Conservation (phyloP, 2,113 vertebrate species). For the Nanger granti region DNA sequence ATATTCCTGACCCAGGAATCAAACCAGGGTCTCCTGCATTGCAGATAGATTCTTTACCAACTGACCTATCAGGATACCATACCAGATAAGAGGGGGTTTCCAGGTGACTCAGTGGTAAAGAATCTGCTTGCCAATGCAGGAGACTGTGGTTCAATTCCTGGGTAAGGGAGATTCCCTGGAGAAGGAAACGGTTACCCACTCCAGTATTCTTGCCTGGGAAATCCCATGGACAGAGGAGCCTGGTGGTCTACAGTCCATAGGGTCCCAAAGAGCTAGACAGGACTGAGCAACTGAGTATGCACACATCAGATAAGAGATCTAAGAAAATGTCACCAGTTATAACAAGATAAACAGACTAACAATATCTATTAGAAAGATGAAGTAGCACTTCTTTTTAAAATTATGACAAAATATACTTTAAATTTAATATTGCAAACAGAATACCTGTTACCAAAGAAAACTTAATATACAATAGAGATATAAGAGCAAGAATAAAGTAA, state of each 20-base stretch:
- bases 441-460: constrained; percentile 34
- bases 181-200: background rate
- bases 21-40: background rate
- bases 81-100: background rate
- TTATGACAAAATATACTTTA: constrained; percentile 35
- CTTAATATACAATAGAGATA: constrained; percentile 19
- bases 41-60: background rate
- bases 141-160: background rate
- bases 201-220: background rate
- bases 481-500: constrained; percentile 17
- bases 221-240: background rate
- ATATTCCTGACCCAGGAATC: background rate
- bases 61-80: background rate
- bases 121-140: background rate
- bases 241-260: background rate
- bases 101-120: background rate
- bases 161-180: background rate
- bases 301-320: background rate
- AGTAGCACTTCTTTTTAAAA: constrained; percentile 12
- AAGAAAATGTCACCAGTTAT: constrained; percentile 17
- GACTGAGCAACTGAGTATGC: background rate
- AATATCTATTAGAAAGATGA: constrained; percentile 14
- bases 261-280: background rate
- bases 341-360: constrained; percentile 36
- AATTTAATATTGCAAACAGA: constrained; percentile 51